phyloP scores from a whole-genome alignment of 1,140 invertebrate species.

The Teleopsis dalmanni region DNA sequence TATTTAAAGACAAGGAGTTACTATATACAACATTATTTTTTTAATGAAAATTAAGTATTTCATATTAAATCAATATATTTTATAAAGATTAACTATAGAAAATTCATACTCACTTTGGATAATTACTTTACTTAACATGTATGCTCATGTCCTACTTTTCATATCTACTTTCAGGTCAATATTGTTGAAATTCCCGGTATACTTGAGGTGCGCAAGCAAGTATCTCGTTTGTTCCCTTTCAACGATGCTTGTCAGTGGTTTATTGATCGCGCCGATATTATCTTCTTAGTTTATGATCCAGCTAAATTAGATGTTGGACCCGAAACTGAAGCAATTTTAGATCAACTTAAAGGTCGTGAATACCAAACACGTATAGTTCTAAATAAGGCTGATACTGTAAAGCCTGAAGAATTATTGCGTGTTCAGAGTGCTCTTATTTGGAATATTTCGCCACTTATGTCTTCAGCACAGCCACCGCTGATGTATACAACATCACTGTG shows the following conservation, averaged over 20 bases:
- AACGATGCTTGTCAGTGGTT: constrained; percentile 95
- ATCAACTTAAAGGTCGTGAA: constrained; percentile 87
- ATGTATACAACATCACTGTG: constrained; percentile 89
- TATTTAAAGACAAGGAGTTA: too few species aligned
- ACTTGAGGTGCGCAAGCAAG: constrained; percentile 86
- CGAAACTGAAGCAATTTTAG: constrained; percentile 87
- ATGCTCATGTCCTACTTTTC: too few species aligned
- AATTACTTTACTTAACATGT: too few species aligned
- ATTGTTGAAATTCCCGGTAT: constrained; percentile 95
- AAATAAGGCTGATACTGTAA: constrained; percentile 91
- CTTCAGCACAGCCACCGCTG: constrained; percentile 85
- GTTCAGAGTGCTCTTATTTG: constrained; percentile 91
- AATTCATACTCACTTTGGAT: too few species aligned
- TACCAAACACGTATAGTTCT: constrained; percentile 85
- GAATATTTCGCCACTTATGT: constrained; percentile 93
- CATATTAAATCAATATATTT: too few species aligned
- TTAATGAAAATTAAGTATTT: too few species aligned
- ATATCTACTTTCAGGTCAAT: constrained; percentile 72
- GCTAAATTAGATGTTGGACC: constrained; percentile 90
- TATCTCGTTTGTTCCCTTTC: constrained; percentile 86
- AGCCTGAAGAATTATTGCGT: constrained; percentile 84
- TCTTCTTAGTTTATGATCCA: constrained; percentile 91
- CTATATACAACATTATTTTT: too few species aligned
- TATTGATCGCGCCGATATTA: constrained; percentile 89
- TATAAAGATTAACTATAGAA: too few species aligned